These are phyloP conservation scores for Drosophila infuscata DNA, from an alignment of 2,888 invertebrate species.

Conservation along the genomic window DNA sequence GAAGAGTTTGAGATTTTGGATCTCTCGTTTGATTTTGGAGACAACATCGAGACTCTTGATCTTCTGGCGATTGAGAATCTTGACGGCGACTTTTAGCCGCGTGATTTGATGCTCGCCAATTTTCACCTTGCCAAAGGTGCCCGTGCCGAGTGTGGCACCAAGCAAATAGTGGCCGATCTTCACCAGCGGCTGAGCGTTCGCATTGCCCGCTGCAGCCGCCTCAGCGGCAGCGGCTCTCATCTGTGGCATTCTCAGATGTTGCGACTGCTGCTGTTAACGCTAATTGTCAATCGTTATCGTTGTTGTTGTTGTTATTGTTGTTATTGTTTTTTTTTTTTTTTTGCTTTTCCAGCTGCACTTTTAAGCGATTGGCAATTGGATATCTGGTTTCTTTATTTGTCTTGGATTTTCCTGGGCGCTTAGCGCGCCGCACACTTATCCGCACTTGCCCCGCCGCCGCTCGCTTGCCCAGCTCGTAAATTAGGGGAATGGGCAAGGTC, in stretches of 20 bases:
- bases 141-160: constrained; percentile 94
- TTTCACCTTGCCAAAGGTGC: constrained; percentile 99
- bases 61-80: constrained; percentile 98
- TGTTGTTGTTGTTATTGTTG: constrained; percentile 9
- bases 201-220: constrained; percentile 68
- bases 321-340: constrained; percentile 7
- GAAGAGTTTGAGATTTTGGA: constrained; percentile 99
- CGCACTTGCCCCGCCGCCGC: constrained; percentile 7
- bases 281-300: constrained; percentile 4
- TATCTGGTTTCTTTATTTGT: background rate
- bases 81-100: constrained; percentile 99
- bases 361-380: constrained; percentile 3
- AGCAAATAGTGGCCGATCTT: constrained; percentile 98
- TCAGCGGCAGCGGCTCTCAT: constrained; percentile 77
- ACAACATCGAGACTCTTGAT: constrained; percentile 99
- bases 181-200: constrained; percentile 90
- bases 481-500: constrained; percentile 52
- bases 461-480: background rate
- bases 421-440: constrained; percentile 32
- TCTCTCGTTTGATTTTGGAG: constrained; percentile 98
- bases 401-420: constrained; percentile 14
- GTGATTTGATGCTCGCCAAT: constrained; percentile 99
- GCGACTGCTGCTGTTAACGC: constrained; percentile 11
- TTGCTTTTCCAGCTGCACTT: background rate
- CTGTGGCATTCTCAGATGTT: constrained; percentile 75